Base-by-base conservation (phyloP, 2,113 vertebrate species). In the Galeopterus variegatus region DNA sequence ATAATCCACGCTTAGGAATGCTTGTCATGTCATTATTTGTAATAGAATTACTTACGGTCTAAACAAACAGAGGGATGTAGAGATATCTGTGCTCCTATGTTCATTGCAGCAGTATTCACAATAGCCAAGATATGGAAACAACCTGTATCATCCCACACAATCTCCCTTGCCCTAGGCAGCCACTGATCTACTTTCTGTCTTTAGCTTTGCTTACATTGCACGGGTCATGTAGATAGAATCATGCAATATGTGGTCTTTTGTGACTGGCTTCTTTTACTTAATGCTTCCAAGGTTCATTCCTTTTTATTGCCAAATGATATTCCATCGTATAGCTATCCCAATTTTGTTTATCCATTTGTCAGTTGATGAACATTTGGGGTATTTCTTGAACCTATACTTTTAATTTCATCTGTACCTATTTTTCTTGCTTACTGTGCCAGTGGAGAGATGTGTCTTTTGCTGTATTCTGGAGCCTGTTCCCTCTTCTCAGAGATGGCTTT, bases 251-350 rank as follows among this genome's bases (percentile, higher is more conserved):
- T 64, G 45, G 19, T 81, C 33, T 88, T 94, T 24, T 50, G 75
- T 93, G 67, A 83, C 33, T 64, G 84, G n/a, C 13, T 88, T 64
- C 33, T 94, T 52, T 72, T 15, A 60, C 28, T 41, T 41, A 75
- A 1, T 76, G 48, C 86, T 87, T 93, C 79, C 28, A 62, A 7
- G 56, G 58, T 93, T 86, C 28, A 75, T 76, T 94, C 15, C 33
- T 60, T 94, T 54, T 86, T 76, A 56, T 82, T 81, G 67, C 23
- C 48, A 54, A 67, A 76, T 90, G 90, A 76, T 76, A 21, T 62
- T 73, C 7, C 15, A 18, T 58, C 48, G 12, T 91, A 28, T 70
- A 41, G 73, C n/a, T 72, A 15, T 79, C 41, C 31, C 17, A 12
- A 80, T 64, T 45, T 91, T 52, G 11, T 90, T 90, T 56, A 54